Evolutionary conservation across 2,888 invertebrate species (phyloP).

Genomic region (Mimumesa dahlbomi): DNA sequence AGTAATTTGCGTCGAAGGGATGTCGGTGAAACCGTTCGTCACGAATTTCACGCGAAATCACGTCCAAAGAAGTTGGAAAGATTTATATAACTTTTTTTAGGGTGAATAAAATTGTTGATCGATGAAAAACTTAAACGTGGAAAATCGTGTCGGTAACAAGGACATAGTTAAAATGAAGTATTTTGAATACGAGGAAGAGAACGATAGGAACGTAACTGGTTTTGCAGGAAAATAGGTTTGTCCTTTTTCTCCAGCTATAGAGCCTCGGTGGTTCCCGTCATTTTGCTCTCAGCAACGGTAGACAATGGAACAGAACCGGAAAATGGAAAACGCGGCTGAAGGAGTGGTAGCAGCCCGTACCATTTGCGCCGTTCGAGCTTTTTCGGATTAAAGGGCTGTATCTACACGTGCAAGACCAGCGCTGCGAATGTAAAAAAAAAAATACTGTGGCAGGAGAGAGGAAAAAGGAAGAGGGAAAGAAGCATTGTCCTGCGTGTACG

Average conservation of each 20-base stretch:
- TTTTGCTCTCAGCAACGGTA: constrained; percentile 1
- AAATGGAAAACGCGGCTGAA: constrained; percentile 11
- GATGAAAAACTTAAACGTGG: no score
- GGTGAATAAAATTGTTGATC: no score
- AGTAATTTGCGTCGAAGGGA: not conserved
- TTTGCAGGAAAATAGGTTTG: not conserved
- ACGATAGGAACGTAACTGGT: no score
- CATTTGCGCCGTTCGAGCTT: constrained; percentile 14
- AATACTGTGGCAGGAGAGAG: not conserved
- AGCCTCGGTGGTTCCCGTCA: no score
- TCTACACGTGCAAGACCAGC: not conserved
- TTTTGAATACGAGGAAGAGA: no score
- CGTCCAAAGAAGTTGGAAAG: no score
- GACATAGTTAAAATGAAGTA: no score
- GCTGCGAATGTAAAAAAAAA: not conserved
- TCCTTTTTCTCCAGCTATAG: no score
- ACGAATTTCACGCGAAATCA: no score
- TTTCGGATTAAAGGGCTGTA: constrained; percentile 12
- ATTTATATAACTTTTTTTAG: no score
- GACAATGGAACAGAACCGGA: constrained; percentile 11
- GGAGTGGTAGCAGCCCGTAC: not conserved
- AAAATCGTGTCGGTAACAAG: no score
- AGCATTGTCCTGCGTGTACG: constrained; percentile 30
- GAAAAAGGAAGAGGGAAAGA: constrained; percentile 3
- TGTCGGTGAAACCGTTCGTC: no score